phyloP scores from a whole-genome alignment of 2,888 invertebrate species.

The Neocrepidodera transversa region DNA sequence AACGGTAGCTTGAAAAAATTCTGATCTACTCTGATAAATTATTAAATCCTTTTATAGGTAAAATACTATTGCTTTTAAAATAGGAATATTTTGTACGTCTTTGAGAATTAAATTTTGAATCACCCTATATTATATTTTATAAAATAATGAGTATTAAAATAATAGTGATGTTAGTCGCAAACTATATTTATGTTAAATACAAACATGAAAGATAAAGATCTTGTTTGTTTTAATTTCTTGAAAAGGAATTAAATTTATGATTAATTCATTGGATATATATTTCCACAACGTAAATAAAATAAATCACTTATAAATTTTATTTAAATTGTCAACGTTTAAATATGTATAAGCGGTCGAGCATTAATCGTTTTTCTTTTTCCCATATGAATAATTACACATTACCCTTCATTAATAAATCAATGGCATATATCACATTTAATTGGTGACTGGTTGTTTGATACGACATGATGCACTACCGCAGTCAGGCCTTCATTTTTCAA shows the following conservation, averaged over 20 bases:
- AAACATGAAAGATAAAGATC: too few species aligned
- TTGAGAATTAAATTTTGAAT: too few species aligned
- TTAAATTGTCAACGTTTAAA: slow-evolving; percentile 11
- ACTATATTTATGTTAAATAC: too few species aligned
- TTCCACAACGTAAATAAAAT: slow-evolving; percentile 2
- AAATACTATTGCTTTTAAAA: too few species aligned
- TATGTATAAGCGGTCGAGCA: neutral
- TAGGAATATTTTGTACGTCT: too few species aligned
- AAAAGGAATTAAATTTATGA: slow-evolving; percentile 3
- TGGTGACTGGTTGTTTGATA: neutral
- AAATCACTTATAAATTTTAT: slow-evolving; percentile 13
- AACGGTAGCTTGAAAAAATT: too few species aligned
- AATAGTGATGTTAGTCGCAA: too few species aligned
- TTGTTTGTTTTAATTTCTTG: neutral
- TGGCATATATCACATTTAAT: neutral
- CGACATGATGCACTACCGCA: neutral
- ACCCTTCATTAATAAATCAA: slow-evolving; percentile 1
- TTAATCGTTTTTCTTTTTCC: neutral
- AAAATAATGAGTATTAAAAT: too few species aligned
- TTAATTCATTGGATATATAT: slow-evolving; percentile 7
- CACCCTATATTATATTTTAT: too few species aligned
- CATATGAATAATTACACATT: slow-evolving; percentile 1
- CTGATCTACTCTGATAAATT: too few species aligned
- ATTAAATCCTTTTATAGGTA: too few species aligned
- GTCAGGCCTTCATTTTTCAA: neutral